Evolutionary conservation across 2,797 vertebrate genomes (phyloP), one percentile per base, ranked within the genome.

Genomic region (Orientallactaga sibirica): DNA sequence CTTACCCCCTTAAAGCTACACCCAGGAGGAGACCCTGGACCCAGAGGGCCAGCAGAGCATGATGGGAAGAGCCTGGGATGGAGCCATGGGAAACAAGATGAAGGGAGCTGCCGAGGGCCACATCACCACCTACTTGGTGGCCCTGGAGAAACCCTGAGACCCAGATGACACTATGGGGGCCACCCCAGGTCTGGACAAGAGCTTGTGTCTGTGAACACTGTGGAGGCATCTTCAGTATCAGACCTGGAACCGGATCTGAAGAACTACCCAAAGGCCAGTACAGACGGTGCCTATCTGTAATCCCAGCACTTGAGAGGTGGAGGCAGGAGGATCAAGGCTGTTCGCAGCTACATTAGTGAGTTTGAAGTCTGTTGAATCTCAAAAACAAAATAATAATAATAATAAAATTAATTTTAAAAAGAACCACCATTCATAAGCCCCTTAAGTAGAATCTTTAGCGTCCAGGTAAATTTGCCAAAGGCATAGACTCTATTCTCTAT

Each of bases 1-100:
- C 97, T 98, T 96, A 97, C 97, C 97, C 97, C 97, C 97, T 98
- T 98, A 98, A 98, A 98, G 98, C 98, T 98, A 98, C 97, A 97
- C 96, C 96, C 52, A 61, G 96, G 96, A 97, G 86, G 70, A 77
- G 90, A 76, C 84, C 78, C 81, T 89, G 67, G 84, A 58, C 62
- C 82, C 71, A 24, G 25, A 16, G 73, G 37, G 52, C 20, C 55
- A 61, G 74, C 66, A 55, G 94, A 81, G 84, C 64, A 12, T 19
- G 19, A 66, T 18, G 22, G 85, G 55, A 83, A 12, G 20, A 37
- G 68, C 79, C 92, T 82, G 80, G 70, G 14, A 1, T 2, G 81
- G 76, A 78, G 55, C 61, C 1, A 29, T 5, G 58, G 83, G 25
- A 64, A 68, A 18, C 25, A 27, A 58, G 83, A 71, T 41, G 82